Base-by-base conservation (phyloP, 2,888 invertebrate genomes). In the Trichopoda pennipes region DNA sequence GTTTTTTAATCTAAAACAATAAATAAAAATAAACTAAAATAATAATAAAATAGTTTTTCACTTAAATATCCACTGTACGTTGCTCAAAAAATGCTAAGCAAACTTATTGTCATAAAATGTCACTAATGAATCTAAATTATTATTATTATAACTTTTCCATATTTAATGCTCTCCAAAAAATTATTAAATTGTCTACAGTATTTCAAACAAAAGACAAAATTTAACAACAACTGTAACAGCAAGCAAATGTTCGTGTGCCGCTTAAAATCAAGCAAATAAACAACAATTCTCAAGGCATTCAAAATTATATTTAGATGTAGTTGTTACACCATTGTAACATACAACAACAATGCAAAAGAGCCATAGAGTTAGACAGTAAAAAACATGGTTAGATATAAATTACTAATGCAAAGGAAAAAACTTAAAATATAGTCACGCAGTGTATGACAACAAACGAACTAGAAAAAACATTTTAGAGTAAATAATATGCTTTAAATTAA, bases 71-170 rank as follows among this genome's bases (percentile, higher is more conserved):
- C 10, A 53, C 42, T 35, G 38, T 17, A 38, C 53, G 72, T 61
- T 73, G 49, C 60, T 49, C 3, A 68, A 38, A 68, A 38, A 63
- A 68, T 74, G 47, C 70, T 70, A 73, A 81, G 64, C 69, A 69
- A 81, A 73, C 64, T 70, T 69, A 74, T 64, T 81, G 81, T 81
- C 77, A 78, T 51, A 81, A 74, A 70, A 21, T 81, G 81, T 81
- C 78, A 81, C 81, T 81, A 81, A 81, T 81, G 77, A 81, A 78
- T 74, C 77, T 81, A 74, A 77, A 81, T 77, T 81, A 72, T 81
- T 56, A 63, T 76, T 49, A 63, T 80, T 51, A 68, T 64, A 35
- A 51, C 72, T 38, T 64, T 77, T 64, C 7, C 49, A 28, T 68
- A 55, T 73, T 56, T 17, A 66, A n/a, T 32, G 42, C 21, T 32